Evolutionary conservation across 2,113 vertebrate genomes (phyloP).

Genomic region (Abramis brama): DNA sequence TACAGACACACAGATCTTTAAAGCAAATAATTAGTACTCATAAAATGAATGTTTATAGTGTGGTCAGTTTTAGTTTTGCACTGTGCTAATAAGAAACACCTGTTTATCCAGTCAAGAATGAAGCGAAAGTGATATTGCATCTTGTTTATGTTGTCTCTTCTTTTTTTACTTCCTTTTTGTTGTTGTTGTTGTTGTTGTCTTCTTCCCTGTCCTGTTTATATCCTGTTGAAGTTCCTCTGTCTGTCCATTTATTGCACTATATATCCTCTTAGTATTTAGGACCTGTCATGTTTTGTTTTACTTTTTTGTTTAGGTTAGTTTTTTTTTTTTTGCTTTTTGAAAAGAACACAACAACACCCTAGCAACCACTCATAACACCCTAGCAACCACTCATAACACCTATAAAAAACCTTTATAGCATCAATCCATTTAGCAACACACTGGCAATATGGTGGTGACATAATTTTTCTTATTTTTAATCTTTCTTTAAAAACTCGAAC

Average conservation of each 20-base stretch:
- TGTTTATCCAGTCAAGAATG: neutral
- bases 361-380: neutral
- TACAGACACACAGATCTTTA: neutral
- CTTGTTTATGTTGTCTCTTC: slow-evolving; percentile 36
- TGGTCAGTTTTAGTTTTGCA: neutral
- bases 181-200: slow-evolving; percentile 51
- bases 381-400: neutral
- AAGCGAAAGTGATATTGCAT: neutral
- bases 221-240: neutral
- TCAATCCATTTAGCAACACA: too few relatives aligned
- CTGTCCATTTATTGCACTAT: neutral
- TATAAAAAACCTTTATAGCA: too few relatives aligned
- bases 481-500: too few relatives aligned
- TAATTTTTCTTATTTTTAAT: slow-evolving; percentile 49
- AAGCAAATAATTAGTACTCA: neutral
- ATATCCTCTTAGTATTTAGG: neutral
- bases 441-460: too few relatives aligned
- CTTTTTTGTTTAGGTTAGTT: too few relatives aligned
- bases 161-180: slow-evolving; percentile 59
- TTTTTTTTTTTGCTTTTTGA: too few relatives aligned
- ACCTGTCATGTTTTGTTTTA: neutral
- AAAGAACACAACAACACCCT: neutral
- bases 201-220: neutral
- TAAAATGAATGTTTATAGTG: neutral
- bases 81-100: too few relatives aligned